Conservation (phyloP, 1,140 invertebrate species). For the Cydia amplana region DNA sequence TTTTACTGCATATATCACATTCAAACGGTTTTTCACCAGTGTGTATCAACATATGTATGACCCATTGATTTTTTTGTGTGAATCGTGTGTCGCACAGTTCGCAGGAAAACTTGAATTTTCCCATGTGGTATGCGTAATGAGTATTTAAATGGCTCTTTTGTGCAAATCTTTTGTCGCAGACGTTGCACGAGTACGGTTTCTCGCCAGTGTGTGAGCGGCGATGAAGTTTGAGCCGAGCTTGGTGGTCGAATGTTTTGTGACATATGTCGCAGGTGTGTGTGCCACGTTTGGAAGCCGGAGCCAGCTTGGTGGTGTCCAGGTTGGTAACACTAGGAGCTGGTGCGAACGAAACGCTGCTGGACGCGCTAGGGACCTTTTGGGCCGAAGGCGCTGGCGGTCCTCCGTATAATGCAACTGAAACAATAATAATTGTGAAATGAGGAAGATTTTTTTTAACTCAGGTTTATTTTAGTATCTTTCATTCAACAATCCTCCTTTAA, state of each 20-base stretch:
- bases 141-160: not conserved
- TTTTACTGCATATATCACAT: not conserved
- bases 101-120: not conserved
- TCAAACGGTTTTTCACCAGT: not conserved
- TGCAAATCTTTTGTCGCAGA: not conserved
- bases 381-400: not conserved
- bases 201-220: not conserved
- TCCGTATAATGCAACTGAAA: constrained; percentile 4
- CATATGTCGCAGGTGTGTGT: not conserved
- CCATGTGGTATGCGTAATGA: constrained; percentile 3
- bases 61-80: not conserved
- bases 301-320: not conserved
- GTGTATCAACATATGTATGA: constrained; percentile 1
- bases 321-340: not conserved
- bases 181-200: not conserved
- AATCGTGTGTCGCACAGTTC: not conserved
- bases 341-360: not conserved
- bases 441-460: too few relatives aligned
- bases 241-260: not conserved
- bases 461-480: too few relatives aligned
- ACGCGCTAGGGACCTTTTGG: not conserved
- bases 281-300: not conserved
- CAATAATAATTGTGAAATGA: not conserved
- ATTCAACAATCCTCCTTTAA: too few relatives aligned
- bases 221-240: not conserved